Conservation (phyloP, 1,140 invertebrate species). For the Chlorops oryzae region DNA sequence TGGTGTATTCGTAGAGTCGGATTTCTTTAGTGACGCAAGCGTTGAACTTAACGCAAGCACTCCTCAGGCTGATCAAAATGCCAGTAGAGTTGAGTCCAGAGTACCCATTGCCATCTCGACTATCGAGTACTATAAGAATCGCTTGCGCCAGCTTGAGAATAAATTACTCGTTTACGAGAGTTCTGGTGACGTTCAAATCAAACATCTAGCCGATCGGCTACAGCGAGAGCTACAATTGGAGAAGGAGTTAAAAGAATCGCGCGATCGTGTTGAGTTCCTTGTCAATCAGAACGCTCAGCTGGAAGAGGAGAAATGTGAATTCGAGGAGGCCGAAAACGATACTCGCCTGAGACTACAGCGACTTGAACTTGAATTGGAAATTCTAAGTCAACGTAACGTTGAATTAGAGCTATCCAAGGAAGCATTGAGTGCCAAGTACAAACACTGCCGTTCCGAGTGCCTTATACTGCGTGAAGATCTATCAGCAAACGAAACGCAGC, state of each 20-base stretch:
- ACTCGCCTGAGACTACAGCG: constrained; percentile 59
- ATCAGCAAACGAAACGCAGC: constrained; percentile 52
- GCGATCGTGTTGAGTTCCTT: constrained; percentile 52
- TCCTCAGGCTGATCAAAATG: constrained; percentile 52
- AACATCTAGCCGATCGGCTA: constrained; percentile 54
- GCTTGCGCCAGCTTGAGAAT: constrained; percentile 54
- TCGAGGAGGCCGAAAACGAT: constrained; percentile 65
- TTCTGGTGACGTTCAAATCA: constrained; percentile 53
- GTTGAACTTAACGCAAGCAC: constrained; percentile 49
- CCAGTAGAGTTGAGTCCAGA: constrained; percentile 26
- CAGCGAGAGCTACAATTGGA: constrained; percentile 54
- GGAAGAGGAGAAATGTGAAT: constrained; percentile 61
- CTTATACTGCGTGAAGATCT: constrained; percentile 37
- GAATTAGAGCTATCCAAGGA: constrained; percentile 51
- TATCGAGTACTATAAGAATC: constrained; percentile 56
- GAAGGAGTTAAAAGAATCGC: constrained; percentile 52
- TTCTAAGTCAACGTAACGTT: constrained; percentile 42
- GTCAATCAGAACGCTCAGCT: constrained; percentile 55
- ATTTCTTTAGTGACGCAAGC: constrained; percentile 19
- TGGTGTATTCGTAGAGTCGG: constrained; percentile 57
- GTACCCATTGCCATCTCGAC: too few species aligned
- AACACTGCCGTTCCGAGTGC: constrained; percentile 51
- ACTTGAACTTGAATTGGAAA: constrained; percentile 45
- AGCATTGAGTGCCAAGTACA: constrained; percentile 47
- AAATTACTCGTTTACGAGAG: constrained; percentile 57